These are phyloP conservation scores for Antedon mediterranea DNA, from an alignment of 53 echinoderm and acorn worm species.

Conservation along the genomic window DNA sequence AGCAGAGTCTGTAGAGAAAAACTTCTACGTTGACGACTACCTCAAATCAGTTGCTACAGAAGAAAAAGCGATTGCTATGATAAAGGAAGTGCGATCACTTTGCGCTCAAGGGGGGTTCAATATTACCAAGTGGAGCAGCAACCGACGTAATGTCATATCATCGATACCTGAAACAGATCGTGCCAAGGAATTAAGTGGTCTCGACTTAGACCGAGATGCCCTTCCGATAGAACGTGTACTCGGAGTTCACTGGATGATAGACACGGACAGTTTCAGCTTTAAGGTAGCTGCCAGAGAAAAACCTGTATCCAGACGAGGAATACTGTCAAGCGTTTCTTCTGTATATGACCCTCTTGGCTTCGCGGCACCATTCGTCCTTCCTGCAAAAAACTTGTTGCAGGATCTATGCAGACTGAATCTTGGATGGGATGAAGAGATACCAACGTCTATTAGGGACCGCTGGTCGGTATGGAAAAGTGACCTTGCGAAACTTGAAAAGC, in stretches of 20 bases:
- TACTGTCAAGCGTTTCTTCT: conserved; percentile 21
- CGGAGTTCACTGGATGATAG: conserved; percentile 23
- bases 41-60: conserved; percentile 15
- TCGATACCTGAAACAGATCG: conserved; percentile 38
- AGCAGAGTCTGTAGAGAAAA: neutral
- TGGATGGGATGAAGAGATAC: conserved; percentile 20
- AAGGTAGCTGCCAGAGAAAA: conserved; percentile 13
- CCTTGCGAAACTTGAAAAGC: conserved; percentile 6
- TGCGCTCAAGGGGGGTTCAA: conserved; percentile 30
- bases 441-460: neutral
- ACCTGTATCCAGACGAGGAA: conserved; percentile 17
- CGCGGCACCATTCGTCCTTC: conserved; percentile 13
- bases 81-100: conserved; percentile 20
- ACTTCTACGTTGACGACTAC: conserved; percentile 45
- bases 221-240: conserved; percentile 29
- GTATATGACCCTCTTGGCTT: conserved; percentile 33
- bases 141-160: conserved; percentile 22
- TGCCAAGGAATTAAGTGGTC: conserved; percentile 19
- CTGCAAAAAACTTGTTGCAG: conserved; percentile 24
- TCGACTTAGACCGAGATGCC: conserved; percentile 19
- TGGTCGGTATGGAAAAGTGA: conserved; percentile 18
- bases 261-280: conserved; percentile 15
- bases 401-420: conserved; percentile 10
- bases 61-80: conserved; percentile 9
- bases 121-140: conserved; percentile 43